Evolutionary conservation across 2,113 vertebrate species (phyloP), one percentile per base, ranked within the genome.

Genomic region (Rana temporaria): DNA sequence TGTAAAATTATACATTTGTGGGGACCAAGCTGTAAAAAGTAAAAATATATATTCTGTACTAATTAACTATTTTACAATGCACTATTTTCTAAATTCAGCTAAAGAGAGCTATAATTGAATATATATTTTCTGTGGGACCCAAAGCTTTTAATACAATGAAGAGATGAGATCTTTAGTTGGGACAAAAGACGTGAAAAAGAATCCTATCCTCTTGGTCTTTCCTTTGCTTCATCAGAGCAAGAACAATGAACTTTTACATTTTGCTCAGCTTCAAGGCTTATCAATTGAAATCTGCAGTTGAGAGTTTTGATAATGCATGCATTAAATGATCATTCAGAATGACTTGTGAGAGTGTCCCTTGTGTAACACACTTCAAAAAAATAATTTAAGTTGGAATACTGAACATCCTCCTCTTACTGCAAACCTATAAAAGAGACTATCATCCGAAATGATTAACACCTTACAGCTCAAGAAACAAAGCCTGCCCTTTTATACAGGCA

Each of bases 371-470:
- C 90, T 94, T 93, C 89, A 92, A 89, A 92, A 92, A 90, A 88
- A 90, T 89, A 89, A 93, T 91, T 93, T 91, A 90, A 91, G 90
- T 89, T 90, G 80, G 87, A 87, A 91, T 91, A 92, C 87, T 91
- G 90, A 93, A 93, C 92, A 90, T 88, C 87, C 87, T 87, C 91
- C 92, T 92, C 90, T 92, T 91, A 68, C 90, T 88, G 88, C 89
- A 92, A 93, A 91, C 90, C 89, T 91, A 92, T 91, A 89, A 88
- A 93, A 93, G 93, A 90, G 89, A 91, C 92, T 89, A 86, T 92
- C 89, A 90, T 91, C 88, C 87, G 89, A 90, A 75, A 93, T 93
- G 88, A 93, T 93, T 93, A 94, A 91, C 87, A 89, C 87, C 91
- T 90, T 89, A 91, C 91, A 93, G 91, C 91, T 94, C 85, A 87